phyloP scores from a whole-genome alignment of 2,888 invertebrate species.

The Drosophila mulleri region DNA sequence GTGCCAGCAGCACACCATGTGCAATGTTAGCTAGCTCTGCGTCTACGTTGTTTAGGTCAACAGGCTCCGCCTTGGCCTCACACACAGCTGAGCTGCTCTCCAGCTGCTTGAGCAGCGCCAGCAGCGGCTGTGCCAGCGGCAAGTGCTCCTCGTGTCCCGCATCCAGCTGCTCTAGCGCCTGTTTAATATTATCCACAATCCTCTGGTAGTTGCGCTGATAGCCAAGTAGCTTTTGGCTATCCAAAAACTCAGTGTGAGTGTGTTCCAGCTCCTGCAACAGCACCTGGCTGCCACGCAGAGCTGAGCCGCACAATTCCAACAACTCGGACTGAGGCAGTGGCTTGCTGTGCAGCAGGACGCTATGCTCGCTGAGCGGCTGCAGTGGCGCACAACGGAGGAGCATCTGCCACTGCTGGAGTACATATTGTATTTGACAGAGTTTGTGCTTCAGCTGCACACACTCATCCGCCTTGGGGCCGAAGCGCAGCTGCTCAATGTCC shows the following conservation, averaged over 20 bases:
- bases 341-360: constrained; percentile 47
- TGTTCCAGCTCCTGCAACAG: constrained; percentile 68
- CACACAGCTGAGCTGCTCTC: constrained; percentile 1
- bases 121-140: constrained; percentile 77
- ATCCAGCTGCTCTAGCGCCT: constrained; percentile 35
- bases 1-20: constrained; percentile 86
- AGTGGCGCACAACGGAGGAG: constrained; percentile 88
- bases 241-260: constrained; percentile 77
- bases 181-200: constrained; percentile 53
- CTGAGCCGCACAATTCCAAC: constrained; percentile 50
- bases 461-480: constrained; percentile 65
- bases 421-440: constrained; percentile 78
- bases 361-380: constrained; percentile 63
- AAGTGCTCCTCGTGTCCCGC: constrained; percentile 53
- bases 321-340: constrained; percentile 56
- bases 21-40: constrained; percentile 85
- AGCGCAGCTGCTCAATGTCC: constrained; percentile 48
- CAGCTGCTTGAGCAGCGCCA: constrained; percentile 61
- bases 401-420: constrained; percentile 89
- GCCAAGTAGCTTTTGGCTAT: constrained; percentile 58
- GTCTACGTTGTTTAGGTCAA: constrained; percentile 76
- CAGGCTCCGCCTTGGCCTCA: background rate
- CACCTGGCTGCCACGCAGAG: constrained; percentile 62
- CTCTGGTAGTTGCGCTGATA: constrained; percentile 54
- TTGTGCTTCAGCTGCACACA: constrained; percentile 65